phyloP scores from a whole-genome alignment of 2,888 invertebrate species.

The Orchestes rusci region DNA sequence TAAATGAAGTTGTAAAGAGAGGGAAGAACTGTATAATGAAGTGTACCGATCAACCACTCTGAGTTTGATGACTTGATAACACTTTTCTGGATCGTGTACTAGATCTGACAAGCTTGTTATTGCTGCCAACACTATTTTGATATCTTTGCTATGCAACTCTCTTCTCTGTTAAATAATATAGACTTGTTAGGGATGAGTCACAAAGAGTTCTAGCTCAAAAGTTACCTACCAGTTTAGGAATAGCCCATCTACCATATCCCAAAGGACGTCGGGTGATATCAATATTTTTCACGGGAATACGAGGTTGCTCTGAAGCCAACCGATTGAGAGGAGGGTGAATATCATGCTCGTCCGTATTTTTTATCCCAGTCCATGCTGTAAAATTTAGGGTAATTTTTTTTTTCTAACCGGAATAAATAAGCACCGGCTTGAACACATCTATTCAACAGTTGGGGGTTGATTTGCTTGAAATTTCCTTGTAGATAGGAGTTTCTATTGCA shows the following conservation, averaged over 20 bases:
- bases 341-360: slow-evolving; percentile 32
- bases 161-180: slow-evolving; percentile 33
- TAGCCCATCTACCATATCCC: slow-evolving; percentile 43
- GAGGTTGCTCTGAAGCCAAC: slow-evolving; percentile 42
- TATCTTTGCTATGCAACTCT: slow-evolving; percentile 41
- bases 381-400: too few species aligned
- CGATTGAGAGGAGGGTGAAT: slow-evolving; percentile 37
- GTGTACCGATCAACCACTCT: slow-evolving; percentile 43
- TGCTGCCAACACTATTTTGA: slow-evolving; percentile 39
- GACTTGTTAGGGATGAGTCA: background rate
- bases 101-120: slow-evolving; percentile 44
- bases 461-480: slow-evolving; percentile 32
- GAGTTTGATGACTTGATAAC: slow-evolving; percentile 41
- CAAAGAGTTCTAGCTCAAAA: background rate
- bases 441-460: slow-evolving; percentile 40
- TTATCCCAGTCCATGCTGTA: slow-evolving; percentile 21
- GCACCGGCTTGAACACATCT: slow-evolving; percentile 34
- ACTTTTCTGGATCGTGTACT: slow-evolving; percentile 44
- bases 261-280: slow-evolving; percentile 42
- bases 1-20: slow-evolving; percentile 3
- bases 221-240: slow-evolving; percentile 41
- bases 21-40: too few species aligned
- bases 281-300: slow-evolving; percentile 40
- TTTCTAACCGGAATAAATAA: background rate
- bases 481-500: slow-evolving; percentile 40